These are phyloP conservation scores for Circaetus gallicus DNA, from an alignment of 2,113 vertebrate genomes.

Conservation along the genomic window DNA sequence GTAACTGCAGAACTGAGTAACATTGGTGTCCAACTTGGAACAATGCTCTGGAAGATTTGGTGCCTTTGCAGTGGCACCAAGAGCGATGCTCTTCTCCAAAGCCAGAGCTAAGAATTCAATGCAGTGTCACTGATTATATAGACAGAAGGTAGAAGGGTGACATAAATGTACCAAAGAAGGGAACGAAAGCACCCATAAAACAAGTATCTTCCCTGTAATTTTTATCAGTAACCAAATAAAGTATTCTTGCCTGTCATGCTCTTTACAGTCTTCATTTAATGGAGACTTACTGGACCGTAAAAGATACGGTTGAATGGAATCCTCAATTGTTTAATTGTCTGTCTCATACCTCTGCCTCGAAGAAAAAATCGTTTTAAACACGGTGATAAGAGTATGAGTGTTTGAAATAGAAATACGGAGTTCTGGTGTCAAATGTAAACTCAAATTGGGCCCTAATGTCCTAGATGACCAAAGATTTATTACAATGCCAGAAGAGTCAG, in stretches of 20 bases:
- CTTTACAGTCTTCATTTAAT: background rate
- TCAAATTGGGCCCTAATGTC: background rate
- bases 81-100: background rate
- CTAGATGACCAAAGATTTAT: background rate
- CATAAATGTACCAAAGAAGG: conserved; percentile 5
- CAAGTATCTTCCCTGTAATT: background rate
- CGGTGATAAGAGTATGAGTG: background rate
- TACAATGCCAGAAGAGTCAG: background rate
- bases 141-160: background rate
- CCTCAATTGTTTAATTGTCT: background rate
- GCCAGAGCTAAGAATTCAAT: background rate
- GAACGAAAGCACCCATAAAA: background rate
- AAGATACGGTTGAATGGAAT: background rate
- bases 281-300: background rate
- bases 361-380: background rate
- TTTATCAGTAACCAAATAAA: background rate
- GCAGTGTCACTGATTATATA: background rate
- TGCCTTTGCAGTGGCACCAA: background rate
- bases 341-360: background rate
- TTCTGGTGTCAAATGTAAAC: background rate
- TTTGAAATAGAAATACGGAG: background rate
- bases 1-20: background rate
- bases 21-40: background rate
- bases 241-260: background rate
- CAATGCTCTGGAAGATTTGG: background rate